Conservation (phyloP, 2,113 vertebrate species). For the Rhinopomastus cyanomelas region DNA sequence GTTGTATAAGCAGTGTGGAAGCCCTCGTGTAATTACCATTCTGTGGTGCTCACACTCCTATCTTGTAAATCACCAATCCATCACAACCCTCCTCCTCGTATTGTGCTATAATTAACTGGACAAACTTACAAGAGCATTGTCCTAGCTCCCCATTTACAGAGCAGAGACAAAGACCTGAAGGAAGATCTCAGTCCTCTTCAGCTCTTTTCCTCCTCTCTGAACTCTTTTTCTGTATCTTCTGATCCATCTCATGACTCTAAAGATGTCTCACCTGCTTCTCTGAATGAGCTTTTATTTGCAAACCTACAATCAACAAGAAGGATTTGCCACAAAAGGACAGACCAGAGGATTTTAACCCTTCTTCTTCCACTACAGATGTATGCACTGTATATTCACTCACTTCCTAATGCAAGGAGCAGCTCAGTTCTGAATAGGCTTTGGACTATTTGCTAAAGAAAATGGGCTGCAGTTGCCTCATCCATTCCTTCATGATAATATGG, state of each 20-base stretch:
- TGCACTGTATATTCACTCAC: neutral
- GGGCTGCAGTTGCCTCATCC: neutral
- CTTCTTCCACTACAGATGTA: neutral
- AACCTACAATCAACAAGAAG: conserved; percentile 16
- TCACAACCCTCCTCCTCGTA: conserved; percentile 77
- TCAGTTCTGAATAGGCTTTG: neutral
- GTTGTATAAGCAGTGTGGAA: conserved; percentile 49
- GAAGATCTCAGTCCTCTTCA: conserved; percentile 31
- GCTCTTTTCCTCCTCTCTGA: conserved; percentile 32
- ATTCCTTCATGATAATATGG: neutral
- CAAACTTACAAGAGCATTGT: conserved; percentile 69
- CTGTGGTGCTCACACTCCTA: conserved; percentile 74
- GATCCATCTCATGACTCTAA: conserved; percentile 40
- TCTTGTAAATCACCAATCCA: conserved; percentile 83
- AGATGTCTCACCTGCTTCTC: conserved; percentile 32
- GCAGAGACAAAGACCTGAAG: conserved; percentile 41
- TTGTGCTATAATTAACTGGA: conserved; percentile 80
- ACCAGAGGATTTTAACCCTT: conserved; percentile 30
- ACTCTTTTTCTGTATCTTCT: conserved; percentile 28
- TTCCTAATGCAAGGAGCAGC: neutral
- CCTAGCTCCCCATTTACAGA: conserved; percentile 15
- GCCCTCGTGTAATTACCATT: conserved; percentile 42
- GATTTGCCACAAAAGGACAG: neutral
- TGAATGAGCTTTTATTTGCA: conserved; percentile 27
- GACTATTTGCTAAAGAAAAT: neutral